These are phyloP conservation scores for Pseudococcus jackbeardsleyi DNA, from an alignment of 2,888 invertebrate species.

Conservation along the genomic window DNA sequence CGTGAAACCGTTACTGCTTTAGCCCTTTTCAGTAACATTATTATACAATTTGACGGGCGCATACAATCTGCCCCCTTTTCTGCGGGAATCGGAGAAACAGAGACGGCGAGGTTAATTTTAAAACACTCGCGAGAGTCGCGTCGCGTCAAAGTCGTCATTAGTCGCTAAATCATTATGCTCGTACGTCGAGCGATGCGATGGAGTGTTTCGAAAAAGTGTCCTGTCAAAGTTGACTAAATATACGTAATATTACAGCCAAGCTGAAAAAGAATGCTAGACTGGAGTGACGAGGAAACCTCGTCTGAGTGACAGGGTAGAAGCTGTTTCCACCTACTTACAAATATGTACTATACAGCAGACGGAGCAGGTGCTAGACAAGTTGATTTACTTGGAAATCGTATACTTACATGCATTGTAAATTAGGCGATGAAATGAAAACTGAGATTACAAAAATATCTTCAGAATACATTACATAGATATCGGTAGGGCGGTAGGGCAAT, in stretches of 20 bases:
- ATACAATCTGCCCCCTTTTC: not conserved
- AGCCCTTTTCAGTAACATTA: slow-evolving; percentile 9
- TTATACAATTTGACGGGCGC: not conserved
- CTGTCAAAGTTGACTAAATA: not conserved
- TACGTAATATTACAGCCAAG: not conserved
- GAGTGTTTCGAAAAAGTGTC: not conserved
- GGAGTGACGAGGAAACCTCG: not conserved
- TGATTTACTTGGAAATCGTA: not conserved
- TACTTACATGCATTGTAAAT: not conserved
- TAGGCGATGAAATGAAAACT: not conserved
- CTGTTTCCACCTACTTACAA: not conserved
- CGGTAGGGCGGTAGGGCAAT: too few species aligned
- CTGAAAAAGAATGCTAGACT: not conserved
- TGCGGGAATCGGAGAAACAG: too few species aligned
- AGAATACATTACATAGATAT: too few species aligned
- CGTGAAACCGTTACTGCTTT: not conserved
- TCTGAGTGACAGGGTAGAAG: not conserved
- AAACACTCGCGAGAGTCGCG: not conserved
- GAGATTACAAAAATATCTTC: too few species aligned
- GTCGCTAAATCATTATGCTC: slow-evolving; percentile 19
- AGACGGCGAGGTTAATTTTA: slow-evolving; percentile 10
- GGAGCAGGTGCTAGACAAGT: not conserved
- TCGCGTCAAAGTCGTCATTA: slow-evolving; percentile 12
- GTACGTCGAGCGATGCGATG: not conserved
- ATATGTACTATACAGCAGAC: not conserved